These are phyloP conservation scores for Batillaria attramentaria DNA, from an alignment of 1,140 invertebrate species.

Conservation along the genomic window DNA sequence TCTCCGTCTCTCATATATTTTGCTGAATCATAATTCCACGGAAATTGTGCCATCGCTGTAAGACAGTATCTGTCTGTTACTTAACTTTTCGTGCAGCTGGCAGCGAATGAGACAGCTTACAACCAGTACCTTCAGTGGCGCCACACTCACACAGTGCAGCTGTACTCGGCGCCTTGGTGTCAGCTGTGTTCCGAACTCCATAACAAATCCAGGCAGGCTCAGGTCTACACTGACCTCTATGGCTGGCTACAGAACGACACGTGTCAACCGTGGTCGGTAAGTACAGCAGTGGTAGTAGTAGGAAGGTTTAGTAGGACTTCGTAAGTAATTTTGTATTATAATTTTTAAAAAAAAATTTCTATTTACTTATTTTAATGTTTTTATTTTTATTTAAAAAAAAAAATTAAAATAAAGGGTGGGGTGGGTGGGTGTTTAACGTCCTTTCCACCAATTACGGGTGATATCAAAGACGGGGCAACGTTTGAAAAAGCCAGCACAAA, in stretches of 20 bases:
- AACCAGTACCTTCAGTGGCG: conserved; percentile 67
- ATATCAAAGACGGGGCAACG: no score
- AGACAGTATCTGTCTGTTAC: neutral
- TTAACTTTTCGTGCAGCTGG: conserved; percentile 81
- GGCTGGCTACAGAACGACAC: conserved; percentile 9
- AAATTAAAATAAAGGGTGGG: no score
- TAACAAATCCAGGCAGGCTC: neutral
- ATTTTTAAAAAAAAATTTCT: no score
- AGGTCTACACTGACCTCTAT: conserved; percentile 12
- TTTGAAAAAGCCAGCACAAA: no score
- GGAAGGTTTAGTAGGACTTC: no score
- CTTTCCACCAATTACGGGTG: no score
- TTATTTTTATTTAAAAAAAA: no score
- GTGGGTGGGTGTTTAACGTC: no score
- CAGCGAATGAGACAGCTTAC: conserved; percentile 58
- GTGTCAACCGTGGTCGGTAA: conserved; percentile 18
- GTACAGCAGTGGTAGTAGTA: no score
- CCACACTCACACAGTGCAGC: conserved; percentile 26
- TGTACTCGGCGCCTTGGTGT: neutral
- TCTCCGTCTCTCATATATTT: neutral
- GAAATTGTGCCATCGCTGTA: neutral
- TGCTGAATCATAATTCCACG: neutral
- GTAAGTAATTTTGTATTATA: no score
- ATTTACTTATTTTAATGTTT: no score
- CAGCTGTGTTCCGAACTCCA: neutral